Evolutionary conservation across 2,113 vertebrate genomes (phyloP), one percentile per base, ranked within the genome.

Genomic region (Ascaphus truei): DNA sequence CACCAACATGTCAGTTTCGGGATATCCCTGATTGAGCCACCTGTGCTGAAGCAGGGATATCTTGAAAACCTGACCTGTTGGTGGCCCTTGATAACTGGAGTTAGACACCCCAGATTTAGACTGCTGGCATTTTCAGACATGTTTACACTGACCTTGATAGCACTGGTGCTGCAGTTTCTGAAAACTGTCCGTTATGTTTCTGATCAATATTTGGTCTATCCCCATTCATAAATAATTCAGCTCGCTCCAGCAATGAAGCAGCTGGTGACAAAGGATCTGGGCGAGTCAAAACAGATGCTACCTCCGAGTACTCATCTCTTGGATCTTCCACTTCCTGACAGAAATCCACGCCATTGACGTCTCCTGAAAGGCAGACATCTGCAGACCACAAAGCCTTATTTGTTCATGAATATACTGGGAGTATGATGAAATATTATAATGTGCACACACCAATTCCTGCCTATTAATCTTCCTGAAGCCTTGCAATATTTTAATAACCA

Each of bases 81-180:
- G n/a, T n/a, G n/a, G n/a, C n/a, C n/a, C n/a, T n/a, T n/a, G n/a
- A n/a, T n/a, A n/a, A n/a, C n/a, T n/a, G n/a, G n/a, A n/a, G n/a
- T n/a, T n/a, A n/a, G n/a, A n/a, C n/a, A n/a, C n/a, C n/a, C n/a
- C n/a, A n/a, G n/a, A n/a, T n/a, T n/a, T n/a, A n/a, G n/a, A n/a
- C n/a, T n/a, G n/a, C n/a, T n/a, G n/a, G n/a, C n/a, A n/a, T n/a
- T n/a, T n/a, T n/a, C n/a, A n/a, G n/a, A n/a, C n/a, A n/a, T n/a
- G n/a, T n/a, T n/a, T n/a, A 11, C 15, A 63, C 85, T 83, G 72
- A 90, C 90, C 90, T 88, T 33, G 75, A 77, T 57, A 84, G 80
- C 73, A 82, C 80, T 1, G 75, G 61, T 34, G 87, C 75, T 56
- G 52, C 25, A 9, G 62, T 80, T 16, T 87, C 84, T 2, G 80